phyloP scores from a whole-genome alignment of 2,797 vertebrate species.

The Tokudaia muenninki region DNA sequence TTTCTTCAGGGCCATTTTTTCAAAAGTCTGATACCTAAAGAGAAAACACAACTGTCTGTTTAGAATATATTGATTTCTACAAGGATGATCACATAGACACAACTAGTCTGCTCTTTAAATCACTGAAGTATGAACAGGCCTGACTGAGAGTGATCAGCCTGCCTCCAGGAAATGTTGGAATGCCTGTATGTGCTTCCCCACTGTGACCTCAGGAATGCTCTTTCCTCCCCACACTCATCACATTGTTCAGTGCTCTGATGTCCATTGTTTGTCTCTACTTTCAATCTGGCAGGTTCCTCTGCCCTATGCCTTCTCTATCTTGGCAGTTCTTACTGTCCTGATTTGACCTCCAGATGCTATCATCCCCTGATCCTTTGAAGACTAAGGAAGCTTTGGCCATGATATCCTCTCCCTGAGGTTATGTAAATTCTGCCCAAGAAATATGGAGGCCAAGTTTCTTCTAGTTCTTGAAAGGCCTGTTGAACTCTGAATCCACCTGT shows the following conservation, averaged over 20 bases:
- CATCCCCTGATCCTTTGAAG: not conserved
- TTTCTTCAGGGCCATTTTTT: not conserved
- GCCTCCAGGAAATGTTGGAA: not conserved
- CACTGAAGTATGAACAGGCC: not conserved
- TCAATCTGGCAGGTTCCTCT: not conserved
- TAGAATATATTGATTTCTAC: not conserved
- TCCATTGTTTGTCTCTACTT: not conserved
- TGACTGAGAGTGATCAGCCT: not conserved
- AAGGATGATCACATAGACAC: not conserved
- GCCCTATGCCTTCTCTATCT: not conserved
- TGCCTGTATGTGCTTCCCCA: not conserved
- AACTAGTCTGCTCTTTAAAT: not conserved
- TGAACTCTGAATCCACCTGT: no score
- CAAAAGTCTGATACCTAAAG: not conserved
- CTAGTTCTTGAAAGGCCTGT: not conserved
- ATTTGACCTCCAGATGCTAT: not conserved
- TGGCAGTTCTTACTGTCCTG: not conserved
- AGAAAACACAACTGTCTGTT: not conserved
- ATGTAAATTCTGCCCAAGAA: constrained; percentile 22
- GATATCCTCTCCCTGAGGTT: not conserved
- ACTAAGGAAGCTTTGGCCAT: not conserved
- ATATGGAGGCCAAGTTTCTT: not conserved
- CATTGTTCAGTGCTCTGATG: fast-evolving
- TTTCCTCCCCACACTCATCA: not conserved
- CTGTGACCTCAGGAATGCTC: not conserved